Base-by-base conservation (phyloP, 2,113 vertebrate genomes). In the Erythrocercus mccallii region DNA sequence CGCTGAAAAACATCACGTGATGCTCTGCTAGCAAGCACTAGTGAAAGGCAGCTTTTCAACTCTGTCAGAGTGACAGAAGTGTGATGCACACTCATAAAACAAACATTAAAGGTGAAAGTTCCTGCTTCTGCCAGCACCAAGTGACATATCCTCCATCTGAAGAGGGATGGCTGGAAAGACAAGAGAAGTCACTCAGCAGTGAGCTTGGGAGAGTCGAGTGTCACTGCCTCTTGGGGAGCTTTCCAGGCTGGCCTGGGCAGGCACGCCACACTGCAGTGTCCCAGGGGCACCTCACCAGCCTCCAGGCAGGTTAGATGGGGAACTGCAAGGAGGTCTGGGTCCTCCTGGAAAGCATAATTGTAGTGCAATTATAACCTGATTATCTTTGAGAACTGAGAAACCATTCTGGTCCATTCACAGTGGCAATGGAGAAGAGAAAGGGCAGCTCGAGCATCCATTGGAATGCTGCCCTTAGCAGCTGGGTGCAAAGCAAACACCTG, bases 241-340 rank as follows among this genome's bases (percentile, higher is more conserved):
- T 40, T 25, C 44, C 21, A 57, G 72, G 35, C 23, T 37, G 35
- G 20, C 23, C 53, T 31, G 13, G 21, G 31, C 79, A 51, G 47
- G 20, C 27, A 61, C 30, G 22, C 2, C 1, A 1, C 11, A 0
- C 14, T 9, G 31, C 28, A 7, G 31, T 11, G 13, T 22, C 65
- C 42, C 42, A 7, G 57, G 15, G 15, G 3, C 4, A 9, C 19
- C 22, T 2, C 3, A 15, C 10, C 45, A 57, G 21, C 10, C 38
- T 17, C 12, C 5, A 56, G 20, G n/a, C 37, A 72, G 45, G 13
- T 23, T 10, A 23, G 31, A 19, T 23, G 6, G n/a, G 11, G 12
- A 76, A 30, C 31, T 11, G 10, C 50, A 57, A 56, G 6, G 18
- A 76, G 11, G 15, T 35, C 27, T 19, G 15, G 47, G 6, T 10